Evolutionary conservation across 2,797 vertebrate genomes (phyloP).

Genomic region (Cyclura pinguis): DNA sequence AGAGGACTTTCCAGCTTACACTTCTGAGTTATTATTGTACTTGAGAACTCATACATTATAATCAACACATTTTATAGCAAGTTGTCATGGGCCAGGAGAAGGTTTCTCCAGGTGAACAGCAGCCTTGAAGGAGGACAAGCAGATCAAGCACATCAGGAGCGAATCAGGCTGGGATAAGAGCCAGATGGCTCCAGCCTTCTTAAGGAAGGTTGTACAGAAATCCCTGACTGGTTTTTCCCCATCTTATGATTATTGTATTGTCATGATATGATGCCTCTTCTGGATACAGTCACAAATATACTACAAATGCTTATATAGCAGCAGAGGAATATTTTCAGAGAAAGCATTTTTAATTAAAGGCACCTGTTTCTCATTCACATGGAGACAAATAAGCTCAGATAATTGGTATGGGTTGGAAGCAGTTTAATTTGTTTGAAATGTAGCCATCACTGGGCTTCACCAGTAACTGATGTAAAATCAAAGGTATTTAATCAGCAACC

Average conservation of each 20-base stretch:
- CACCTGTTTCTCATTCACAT: conserved; percentile 47
- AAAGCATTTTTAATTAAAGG: conserved; percentile 51
- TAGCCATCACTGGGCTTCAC: conserved; percentile 40
- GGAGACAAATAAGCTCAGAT: conserved; percentile 50
- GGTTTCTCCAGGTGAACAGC: too few relatives aligned
- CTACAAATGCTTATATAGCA: conserved; percentile 19
- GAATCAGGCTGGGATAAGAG: too few relatives aligned
- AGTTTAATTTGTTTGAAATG: conserved; percentile 56
- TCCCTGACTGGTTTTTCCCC: not conserved
- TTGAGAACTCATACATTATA: not conserved
- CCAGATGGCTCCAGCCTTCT: too few relatives aligned
- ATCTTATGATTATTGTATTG: conserved; percentile 13
- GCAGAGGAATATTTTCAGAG: conserved; percentile 37
- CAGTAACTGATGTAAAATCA: conserved; percentile 34
- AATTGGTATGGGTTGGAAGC: conserved; percentile 57
- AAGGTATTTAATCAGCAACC: conserved; percentile 48
- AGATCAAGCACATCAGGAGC: too few relatives aligned
- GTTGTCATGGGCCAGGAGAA: too few relatives aligned
- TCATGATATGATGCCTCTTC: not conserved
- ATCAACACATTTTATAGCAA: not conserved
- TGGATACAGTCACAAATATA: conserved; percentile 27
- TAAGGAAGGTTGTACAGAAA: too few relatives aligned
- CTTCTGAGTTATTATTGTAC: not conserved
- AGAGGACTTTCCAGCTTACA: not conserved
- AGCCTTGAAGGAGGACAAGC: too few relatives aligned